Base-by-base conservation (phyloP, 2,797 vertebrate species). In the Poecilia wingei region DNA sequence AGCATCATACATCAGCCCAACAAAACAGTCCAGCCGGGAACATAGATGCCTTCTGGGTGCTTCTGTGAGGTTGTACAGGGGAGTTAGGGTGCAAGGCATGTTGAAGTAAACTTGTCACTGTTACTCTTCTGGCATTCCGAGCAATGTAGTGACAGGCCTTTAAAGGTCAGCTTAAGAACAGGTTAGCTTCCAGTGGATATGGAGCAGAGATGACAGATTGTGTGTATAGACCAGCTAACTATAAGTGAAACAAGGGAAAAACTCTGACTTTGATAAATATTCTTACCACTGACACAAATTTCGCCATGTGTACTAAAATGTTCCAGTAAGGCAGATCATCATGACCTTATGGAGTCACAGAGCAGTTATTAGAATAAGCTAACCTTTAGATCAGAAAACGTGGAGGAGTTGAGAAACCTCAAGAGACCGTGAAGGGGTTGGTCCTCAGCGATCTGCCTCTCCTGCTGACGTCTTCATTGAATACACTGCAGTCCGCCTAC, bases 1-100 rank as follows among this genome's bases (percentile, higher is more conserved):
- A 70, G 69, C 45, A 61, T 84, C 82, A 72, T 20, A 20, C 7
- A 36, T 66, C 61, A 39, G 33, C 18, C 31, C 16, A 39, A 10
- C 61, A 20, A 10, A 39, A 39, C 33, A 66, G 33, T 36, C 20
- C 7, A 66, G 36, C 18, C 16, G 1, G 14, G 61, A 20, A 66
- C 61, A 20, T 6, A 18, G 59, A 3, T 18, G n/a, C 31, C 31
- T 64, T 33, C 59, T 33, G 59, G 59, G 16, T 64, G 31, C 6
- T 13, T 64, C 59, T 64, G 31, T 36, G 31, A 33, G 31, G n/a
- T 36, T 64, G 18, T 28, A 36, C 18, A 20, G 59, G 59, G 16
- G 9, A 64, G 28, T 59, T 28, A 28, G n/a, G 55, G 4, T n/a
- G 55, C 4, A 14, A 59, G 55, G 55, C 3, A 28, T 31, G 28